A percentile compares a stretch with the other conserved stretches of the same genome.
phyloP scores from a whole-genome alignment of 2,888 invertebrate species.

The Merodon equestris region DNA sequence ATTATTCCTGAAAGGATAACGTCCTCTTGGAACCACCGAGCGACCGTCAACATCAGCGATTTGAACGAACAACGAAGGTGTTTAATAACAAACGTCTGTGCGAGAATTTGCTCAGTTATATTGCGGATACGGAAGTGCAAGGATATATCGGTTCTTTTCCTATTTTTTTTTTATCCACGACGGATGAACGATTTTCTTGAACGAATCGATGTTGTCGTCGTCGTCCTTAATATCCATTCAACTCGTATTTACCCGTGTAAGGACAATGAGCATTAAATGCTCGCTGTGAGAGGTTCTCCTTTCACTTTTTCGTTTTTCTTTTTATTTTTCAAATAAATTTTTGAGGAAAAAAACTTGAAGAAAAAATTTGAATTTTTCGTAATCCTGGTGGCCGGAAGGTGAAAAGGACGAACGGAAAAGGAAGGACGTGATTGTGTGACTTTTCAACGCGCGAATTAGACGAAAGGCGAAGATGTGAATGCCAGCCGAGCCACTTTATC shows the following conservation, averaged over 20 bases:
- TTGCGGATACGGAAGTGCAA: slow-evolving; percentile 66
- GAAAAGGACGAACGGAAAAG: slow-evolving; percentile 18
- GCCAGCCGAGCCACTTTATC: slow-evolving; percentile 19
- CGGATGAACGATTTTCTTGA: slow-evolving; percentile 47
- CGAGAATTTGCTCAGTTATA: slow-evolving; percentile 65
- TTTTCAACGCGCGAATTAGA: too few relatives aligned
- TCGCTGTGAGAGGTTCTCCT: slow-evolving; percentile 45
- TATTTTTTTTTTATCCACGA: background rate
- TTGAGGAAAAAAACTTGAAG: slow-evolving; percentile 23
- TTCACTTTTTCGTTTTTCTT: slow-evolving; percentile 30
- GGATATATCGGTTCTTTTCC: slow-evolving; percentile 37
- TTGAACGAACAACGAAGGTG: slow-evolving; percentile 52
- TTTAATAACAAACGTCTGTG: slow-evolving; percentile 66
- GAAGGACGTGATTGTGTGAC: background rate
- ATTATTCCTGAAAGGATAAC: slow-evolving; percentile 5
- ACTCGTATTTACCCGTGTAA: slow-evolving; percentile 11
- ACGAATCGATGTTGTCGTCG: slow-evolving; percentile 59
- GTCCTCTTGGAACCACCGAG: slow-evolving; percentile 5
- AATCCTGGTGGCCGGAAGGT: background rate
- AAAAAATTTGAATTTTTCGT: slow-evolving; percentile 9
- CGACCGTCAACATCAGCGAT: background rate
- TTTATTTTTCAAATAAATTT: slow-evolving; percentile 20
- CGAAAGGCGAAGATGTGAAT: slow-evolving; percentile 53
- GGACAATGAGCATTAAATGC: slow-evolving; percentile 38
- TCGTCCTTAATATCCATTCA: slow-evolving; percentile 34